These are phyloP conservation scores for Myotis yumanensis DNA, from an alignment of 2,113 vertebrate genomes.

Conservation along the genomic window DNA sequence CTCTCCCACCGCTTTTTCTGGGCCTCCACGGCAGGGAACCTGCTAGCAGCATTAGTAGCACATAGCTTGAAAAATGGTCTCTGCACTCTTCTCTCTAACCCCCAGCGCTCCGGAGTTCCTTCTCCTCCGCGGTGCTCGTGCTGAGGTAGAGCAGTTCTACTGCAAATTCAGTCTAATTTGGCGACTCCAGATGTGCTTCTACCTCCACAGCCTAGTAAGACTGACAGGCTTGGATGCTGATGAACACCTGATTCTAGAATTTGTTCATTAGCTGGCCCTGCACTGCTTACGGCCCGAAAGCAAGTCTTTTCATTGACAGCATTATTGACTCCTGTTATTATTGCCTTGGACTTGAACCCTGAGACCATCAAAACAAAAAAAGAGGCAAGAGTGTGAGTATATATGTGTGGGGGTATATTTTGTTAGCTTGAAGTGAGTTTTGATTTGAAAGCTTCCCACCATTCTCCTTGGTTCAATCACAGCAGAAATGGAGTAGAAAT, in stretches of 20 bases:
- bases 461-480: background rate
- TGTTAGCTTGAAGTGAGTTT: slow-evolving; percentile 29
- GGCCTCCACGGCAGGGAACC: background rate
- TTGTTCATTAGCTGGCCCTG: background rate
- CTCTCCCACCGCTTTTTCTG: background rate
- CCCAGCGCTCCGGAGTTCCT: accelerated
- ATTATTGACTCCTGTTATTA: slow-evolving; percentile 7
- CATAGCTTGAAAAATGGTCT: background rate
- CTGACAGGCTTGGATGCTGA: background rate
- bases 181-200: background rate
- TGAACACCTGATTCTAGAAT: background rate
- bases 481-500: slow-evolving; percentile 44
- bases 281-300: background rate
- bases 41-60: no score
- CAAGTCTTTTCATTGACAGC: background rate
- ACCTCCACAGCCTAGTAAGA: background rate
- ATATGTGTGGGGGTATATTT: background rate
- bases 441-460: slow-evolving; percentile 45
- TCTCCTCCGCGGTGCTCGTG: background rate
- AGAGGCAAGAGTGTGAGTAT: background rate
- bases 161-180: background rate
- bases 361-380: background rate
- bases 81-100: background rate
- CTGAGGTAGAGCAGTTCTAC: background rate
- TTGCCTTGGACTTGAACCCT: background rate